phyloP scores from a whole-genome alignment of 2,888 invertebrate species.

The Sthenelais limicola region DNA sequence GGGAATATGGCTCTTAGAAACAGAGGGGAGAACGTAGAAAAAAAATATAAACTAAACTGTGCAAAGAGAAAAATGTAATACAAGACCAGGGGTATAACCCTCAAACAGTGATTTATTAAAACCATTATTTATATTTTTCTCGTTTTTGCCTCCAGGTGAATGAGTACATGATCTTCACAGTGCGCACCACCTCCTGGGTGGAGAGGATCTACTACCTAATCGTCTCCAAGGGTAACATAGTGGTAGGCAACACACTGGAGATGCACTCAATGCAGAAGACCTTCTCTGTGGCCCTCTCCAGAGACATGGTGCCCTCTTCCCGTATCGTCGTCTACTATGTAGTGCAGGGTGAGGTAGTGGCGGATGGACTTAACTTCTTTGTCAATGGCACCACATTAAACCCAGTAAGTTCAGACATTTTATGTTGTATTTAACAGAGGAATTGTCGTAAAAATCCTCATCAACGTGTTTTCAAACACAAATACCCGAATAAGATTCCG shows the following conservation, averaged over 20 bases:
- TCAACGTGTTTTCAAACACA: not conserved
- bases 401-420: conserved; percentile 80
- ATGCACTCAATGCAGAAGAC: conserved; percentile 76
- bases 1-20: too few relatives aligned
- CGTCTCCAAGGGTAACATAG: conserved; percentile 80
- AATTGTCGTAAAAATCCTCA: not conserved
- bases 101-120: too few relatives aligned
- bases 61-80: too few relatives aligned
- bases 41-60: too few relatives aligned
- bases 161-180: conserved; percentile 94
- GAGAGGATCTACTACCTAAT: conserved; percentile 89
- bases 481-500: not conserved
- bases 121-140: too few relatives aligned
- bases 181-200: conserved; percentile 90
- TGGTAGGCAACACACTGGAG: conserved; percentile 86
- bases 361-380: conserved; percentile 93
- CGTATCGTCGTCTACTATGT: conserved; percentile 91
- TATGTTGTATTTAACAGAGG: not conserved
- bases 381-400: conserved; percentile 95
- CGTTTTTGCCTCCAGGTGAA: conserved; percentile 89
- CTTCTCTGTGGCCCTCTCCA: conserved; percentile 74
- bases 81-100: too few relatives aligned
- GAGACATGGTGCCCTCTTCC: conserved; percentile 85
- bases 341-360: conserved; percentile 81
- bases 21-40: too few relatives aligned